A percentile compares a stretch with the other conserved stretches of the same genome.
These are phyloP conservation scores for Holothuria scabra DNA, from an alignment of 53 echinoderm and acorn worm species.

Conservation along the genomic window DNA sequence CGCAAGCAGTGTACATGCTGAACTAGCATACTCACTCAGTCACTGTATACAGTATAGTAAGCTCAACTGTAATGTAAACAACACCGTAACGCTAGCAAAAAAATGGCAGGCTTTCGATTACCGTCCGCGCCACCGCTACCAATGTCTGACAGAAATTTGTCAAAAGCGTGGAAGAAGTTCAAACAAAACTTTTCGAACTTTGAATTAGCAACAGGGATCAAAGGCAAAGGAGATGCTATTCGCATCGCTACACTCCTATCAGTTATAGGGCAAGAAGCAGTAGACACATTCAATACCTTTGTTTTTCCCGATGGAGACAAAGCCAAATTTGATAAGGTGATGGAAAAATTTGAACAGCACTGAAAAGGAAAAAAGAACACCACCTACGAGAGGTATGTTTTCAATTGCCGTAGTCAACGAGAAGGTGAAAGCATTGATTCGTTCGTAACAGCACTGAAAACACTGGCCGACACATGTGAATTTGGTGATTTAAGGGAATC, in stretches of 20 bases:
- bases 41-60: no score
- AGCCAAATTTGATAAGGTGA: constrained; percentile 44
- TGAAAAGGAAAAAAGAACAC: constrained; percentile 61
- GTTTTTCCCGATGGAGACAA: constrained; percentile 41
- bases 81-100: neutral
- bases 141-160: constrained; percentile 44
- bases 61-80: no score
- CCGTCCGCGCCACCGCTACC: constrained; percentile 53
- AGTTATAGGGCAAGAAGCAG: constrained; percentile 63
- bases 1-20: no score
- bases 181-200: constrained; percentile 49
- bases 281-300: constrained; percentile 70
- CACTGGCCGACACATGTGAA: no score
- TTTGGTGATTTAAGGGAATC: no score
- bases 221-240: constrained; percentile 34
- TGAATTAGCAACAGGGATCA: constrained; percentile 53
- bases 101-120: constrained; percentile 51
- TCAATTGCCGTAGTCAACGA: no score
- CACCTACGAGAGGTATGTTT: no score
- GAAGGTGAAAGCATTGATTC: no score
- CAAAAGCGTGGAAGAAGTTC: constrained; percentile 51
- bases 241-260: constrained; percentile 58
- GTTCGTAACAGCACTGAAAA: no score
- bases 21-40: no score
- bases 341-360: constrained; percentile 59